A percentile compares a stretch with the other conserved stretches of the same genome.
phyloP scores from a whole-genome alignment of 1,140 invertebrate genomes.

The Colletes gigas region DNA sequence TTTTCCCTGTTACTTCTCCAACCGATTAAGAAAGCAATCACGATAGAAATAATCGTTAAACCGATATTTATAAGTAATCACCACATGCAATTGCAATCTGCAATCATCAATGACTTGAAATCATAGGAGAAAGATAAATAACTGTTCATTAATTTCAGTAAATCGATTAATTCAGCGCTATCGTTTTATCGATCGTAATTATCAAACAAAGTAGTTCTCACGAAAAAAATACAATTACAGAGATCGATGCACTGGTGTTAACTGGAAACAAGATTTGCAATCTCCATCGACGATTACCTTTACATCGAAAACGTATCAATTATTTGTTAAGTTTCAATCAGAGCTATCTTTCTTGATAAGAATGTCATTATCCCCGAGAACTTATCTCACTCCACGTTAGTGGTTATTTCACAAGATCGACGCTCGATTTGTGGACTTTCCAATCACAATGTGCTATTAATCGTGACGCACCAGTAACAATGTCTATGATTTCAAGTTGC shows the following conservation, averaged over 20 bases:
- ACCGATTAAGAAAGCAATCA: no score
- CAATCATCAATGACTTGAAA: no score
- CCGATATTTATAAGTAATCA: no score
- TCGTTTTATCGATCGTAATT: neutral
- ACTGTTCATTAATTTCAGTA: no score
- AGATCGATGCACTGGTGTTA: neutral
- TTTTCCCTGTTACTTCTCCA: no score
- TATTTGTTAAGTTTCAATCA: neutral
- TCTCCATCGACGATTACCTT: no score
- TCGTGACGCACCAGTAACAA: neutral
- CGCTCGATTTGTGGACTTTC: neutral
- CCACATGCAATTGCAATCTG: no score
- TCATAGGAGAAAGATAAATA: no score
- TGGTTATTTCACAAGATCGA: neutral
- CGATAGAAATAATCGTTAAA: no score
- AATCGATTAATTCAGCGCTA: neutral
- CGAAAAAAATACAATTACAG: neutral
- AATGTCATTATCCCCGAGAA: neutral
- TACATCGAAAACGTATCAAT: neutral
- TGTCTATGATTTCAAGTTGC: neutral
- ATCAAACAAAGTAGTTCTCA: neutral
- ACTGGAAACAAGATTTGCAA: neutral
- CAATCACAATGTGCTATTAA: neutral
- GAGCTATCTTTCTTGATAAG: slow-evolving; percentile 2
- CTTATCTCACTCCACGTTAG: neutral